Evolutionary conservation across 2,113 vertebrate genomes (phyloP).

Genomic region (Polyodon spathula): DNA sequence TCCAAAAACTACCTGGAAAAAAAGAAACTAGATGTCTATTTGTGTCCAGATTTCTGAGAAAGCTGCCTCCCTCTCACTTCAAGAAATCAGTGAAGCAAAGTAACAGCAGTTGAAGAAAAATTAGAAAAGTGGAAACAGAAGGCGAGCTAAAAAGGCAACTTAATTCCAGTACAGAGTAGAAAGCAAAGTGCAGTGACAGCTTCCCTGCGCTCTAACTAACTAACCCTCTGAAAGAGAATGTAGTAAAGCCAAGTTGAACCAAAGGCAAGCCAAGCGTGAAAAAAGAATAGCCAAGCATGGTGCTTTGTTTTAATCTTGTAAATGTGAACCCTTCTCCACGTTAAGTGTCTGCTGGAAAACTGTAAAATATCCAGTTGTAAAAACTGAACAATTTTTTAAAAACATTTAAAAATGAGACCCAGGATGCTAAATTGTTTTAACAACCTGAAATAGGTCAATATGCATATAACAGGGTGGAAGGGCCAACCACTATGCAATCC

Average conservation of each 20-base stretch:
- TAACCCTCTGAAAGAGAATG: constrained; percentile 39
- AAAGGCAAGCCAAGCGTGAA: constrained; percentile 18
- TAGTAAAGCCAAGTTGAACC: constrained; percentile 15
- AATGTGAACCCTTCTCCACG: constrained; percentile 30
- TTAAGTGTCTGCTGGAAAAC: constrained; percentile 38
- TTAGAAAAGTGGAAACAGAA: constrained; percentile 42
- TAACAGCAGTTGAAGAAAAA: constrained; percentile 31
- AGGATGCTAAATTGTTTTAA: too few relatives aligned
- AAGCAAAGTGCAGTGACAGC: constrained; percentile 42
- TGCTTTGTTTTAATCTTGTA: constrained; percentile 33
- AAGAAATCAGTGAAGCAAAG: constrained; percentile 37
- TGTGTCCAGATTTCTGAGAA: neutral
- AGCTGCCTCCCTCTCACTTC: neutral
- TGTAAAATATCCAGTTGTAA: constrained; percentile 4
- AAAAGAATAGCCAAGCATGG: constrained; percentile 37
- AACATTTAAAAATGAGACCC: too few relatives aligned
- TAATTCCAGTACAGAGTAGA: constrained; percentile 43
- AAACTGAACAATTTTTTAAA: too few relatives aligned
- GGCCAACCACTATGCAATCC: too few relatives aligned
- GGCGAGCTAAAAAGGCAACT: constrained; percentile 51
- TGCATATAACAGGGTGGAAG: too few relatives aligned
- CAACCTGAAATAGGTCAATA: too few relatives aligned
- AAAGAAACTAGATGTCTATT: neutral
- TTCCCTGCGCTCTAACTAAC: constrained; percentile 57
- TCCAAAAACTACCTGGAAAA: neutral